Conservation (phyloP, 2,113 vertebrate genomes). For the Xiphophorus couchianus region DNA sequence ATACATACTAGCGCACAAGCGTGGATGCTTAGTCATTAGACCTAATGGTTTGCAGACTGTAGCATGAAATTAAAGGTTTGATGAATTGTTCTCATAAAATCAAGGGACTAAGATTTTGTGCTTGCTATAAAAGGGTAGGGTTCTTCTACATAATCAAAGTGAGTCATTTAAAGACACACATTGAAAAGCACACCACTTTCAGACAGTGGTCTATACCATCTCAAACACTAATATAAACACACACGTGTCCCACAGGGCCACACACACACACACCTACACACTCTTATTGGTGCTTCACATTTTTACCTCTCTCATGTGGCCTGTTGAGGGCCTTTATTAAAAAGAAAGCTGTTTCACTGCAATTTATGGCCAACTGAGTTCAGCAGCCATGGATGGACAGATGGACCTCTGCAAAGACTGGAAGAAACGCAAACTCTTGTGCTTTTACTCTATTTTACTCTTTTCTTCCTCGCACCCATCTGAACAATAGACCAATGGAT, state of each 20-base stretch:
- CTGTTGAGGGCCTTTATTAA: conserved; percentile 72
- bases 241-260: conserved; percentile 1
- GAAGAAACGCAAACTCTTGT: conserved; percentile 32
- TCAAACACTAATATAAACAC: conserved; percentile 1
- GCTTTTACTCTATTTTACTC: conserved; percentile 4
- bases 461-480: background rate
- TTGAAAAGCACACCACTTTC: background rate
- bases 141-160: conserved; percentile 30
- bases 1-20: conserved; percentile 53
- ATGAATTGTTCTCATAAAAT: conserved; percentile 70
- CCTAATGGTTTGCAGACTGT: conserved; percentile 63
- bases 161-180: conserved; percentile 31
- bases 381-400: conserved; percentile 16
- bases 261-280: background rate
- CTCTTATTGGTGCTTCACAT: conserved; percentile 30
- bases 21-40: conserved; percentile 65
- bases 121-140: conserved; percentile 31
- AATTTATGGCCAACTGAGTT: conserved; percentile 61
- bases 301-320: conserved; percentile 64
- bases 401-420: conserved; percentile 41
- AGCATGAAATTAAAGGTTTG: conserved; percentile 73
- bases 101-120: conserved; percentile 56
- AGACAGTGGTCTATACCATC: background rate
- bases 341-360: conserved; percentile 67
- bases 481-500: background rate